phyloP scores from a whole-genome alignment of 2,888 invertebrate species.

The Carpatolechia fugitivella region DNA sequence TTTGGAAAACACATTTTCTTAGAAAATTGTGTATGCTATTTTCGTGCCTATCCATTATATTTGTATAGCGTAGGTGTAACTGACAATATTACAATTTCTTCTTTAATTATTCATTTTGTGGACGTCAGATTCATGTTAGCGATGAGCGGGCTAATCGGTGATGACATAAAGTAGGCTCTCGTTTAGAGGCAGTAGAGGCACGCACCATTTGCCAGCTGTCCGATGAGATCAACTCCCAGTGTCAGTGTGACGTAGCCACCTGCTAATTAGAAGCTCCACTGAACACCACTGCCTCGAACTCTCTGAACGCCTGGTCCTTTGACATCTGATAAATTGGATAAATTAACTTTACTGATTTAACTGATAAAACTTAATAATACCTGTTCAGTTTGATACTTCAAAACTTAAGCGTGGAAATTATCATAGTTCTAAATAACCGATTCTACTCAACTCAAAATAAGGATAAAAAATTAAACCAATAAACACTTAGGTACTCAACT shows the following conservation, averaged over 20 bases:
- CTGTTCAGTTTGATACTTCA: neutral
- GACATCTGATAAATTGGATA: conserved; percentile 15
- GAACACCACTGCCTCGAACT: conserved; percentile 42
- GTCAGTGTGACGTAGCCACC: conserved; percentile 56
- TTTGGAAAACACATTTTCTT: too few relatives aligned
- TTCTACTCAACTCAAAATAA: too few relatives aligned
- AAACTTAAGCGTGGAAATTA: neutral
- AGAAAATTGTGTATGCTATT: too few relatives aligned
- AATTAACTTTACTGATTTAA: conserved; percentile 17
- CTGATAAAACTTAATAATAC: neutral
- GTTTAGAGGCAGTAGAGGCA: conserved; percentile 57
- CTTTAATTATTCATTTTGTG: neutral
- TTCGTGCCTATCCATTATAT: too few relatives aligned
- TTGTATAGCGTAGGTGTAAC: neutral
- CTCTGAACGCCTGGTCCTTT: conserved; percentile 12
- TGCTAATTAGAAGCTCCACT: conserved; percentile 53
- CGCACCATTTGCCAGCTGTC: conserved; percentile 72
- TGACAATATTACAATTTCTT: neutral
- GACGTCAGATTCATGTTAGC: conserved; percentile 33
- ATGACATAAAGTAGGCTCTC: conserved; percentile 61
- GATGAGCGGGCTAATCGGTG: conserved; percentile 57
- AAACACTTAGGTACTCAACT: conserved; percentile 54
- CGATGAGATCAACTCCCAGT: conserved; percentile 54
- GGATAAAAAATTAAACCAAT: conserved; percentile 51
- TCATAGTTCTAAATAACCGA: neutral